Base-by-base conservation (phyloP, 1,140 invertebrate species). In the Halictus rubicundus region DNA sequence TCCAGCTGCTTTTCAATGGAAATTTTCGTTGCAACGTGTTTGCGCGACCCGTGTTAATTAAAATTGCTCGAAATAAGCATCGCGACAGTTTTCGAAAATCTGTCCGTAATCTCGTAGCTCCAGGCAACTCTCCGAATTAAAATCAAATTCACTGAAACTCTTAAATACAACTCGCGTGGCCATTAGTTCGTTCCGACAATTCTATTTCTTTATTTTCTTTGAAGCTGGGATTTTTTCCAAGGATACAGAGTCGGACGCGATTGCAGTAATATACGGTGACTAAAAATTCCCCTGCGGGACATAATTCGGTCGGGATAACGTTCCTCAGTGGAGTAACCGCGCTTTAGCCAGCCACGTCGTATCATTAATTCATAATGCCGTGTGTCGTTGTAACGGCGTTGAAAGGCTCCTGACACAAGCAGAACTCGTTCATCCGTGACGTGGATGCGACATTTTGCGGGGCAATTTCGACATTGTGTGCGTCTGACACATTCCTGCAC, bases 21-120 rank as follows among this genome's bases (percentile, higher is more conserved):
- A 74, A 74, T 65, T 65, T 65, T 74, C 52, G 39, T 54, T 63
- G 2, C n/a, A n/a, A 21, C 52, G 21, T 57, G n/a, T 57, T n/a
- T 21, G 54, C 21, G 54, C 54, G 21, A 7, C 8, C 54, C 14
- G 49, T 8, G 19, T 57, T 57, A 57, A 57, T 57, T n/a, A 57
- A 57, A 57, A 57, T 57, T 16, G 49, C 16, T 19, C 16, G 49
- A 4, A 52, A 21, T 52, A 52, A 52, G 10, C 42, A 12, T 14
- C 4, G 3, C 16, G 49, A 46, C 2, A 46, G 42, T 46, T 46
- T 46, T 46, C 42, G 10, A 14, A 46, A 46, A 46, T 46, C 12
- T 46, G 32, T 32, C 32, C 32, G 9, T 46, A 14, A 10, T 3
- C 10, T 10, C 42, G 10, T 10, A 46, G 10, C 42, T 12, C 14